phyloP scores from a whole-genome alignment of 2,797 vertebrate species.

The Brachyalestes nurse region DNA sequence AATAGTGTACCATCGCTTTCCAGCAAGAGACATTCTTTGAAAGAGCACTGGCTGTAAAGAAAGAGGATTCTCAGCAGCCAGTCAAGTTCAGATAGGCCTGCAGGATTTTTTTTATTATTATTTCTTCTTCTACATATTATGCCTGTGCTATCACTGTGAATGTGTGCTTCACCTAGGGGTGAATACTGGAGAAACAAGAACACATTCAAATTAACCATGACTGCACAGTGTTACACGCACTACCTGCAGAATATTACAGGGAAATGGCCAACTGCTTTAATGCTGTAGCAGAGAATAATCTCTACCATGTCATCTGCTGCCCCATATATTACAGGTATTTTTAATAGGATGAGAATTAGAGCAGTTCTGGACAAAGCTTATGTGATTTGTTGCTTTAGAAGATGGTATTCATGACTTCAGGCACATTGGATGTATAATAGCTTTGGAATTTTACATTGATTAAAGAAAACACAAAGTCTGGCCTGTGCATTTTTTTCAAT shows the following conservation, averaged over 20 bases:
- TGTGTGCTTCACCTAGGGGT: not conserved
- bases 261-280: not conserved
- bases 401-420: not conserved
- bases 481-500: too few species aligned
- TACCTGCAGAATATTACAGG: not conserved
- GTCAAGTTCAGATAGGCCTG: conserved; percentile 10
- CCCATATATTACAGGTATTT: not conserved
- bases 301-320: not conserved
- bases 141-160: not conserved
- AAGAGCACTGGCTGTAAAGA: conserved; percentile 22
- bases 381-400: not conserved
- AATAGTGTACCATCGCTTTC: conserved; percentile 15
- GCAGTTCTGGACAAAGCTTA: too few species aligned
- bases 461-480: too few species aligned
- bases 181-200: not conserved
- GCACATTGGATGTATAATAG: too few species aligned
- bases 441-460: too few species aligned
- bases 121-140: not conserved
- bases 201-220: not conserved
- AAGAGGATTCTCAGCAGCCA: conserved; percentile 20
- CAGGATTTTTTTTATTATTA: not conserved
- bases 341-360: too few species aligned
- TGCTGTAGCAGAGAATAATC: not conserved
- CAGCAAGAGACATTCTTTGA: conserved; percentile 25
- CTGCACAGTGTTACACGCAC: not conserved